A percentile compares a stretch with the other conserved stretches of the same genome.
Conservation (phyloP, 53 echinoderm and acorn worm genomes). For the Actinopyga echinites region DNA sequence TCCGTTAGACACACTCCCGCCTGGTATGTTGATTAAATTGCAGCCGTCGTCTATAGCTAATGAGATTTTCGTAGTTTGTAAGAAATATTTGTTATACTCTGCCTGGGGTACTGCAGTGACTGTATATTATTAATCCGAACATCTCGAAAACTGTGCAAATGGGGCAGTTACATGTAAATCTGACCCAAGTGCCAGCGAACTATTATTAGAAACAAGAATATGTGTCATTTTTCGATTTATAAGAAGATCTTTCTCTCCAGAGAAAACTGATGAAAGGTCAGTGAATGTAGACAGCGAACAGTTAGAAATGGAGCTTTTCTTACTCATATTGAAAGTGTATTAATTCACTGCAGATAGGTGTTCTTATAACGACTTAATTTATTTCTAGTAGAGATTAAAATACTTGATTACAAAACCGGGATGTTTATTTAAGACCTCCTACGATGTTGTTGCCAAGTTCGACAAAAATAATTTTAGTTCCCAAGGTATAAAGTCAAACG, state of each 20-base stretch:
- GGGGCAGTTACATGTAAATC: neutral
- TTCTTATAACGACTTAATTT: too few relatives aligned
- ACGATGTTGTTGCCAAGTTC: neutral
- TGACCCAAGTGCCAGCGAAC: too few relatives aligned
- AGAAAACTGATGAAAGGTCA: too few relatives aligned
- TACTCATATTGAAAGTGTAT: too few relatives aligned
- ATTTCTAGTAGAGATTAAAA: too few relatives aligned
- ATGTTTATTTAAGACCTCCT: neutral
- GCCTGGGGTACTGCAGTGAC: neutral
- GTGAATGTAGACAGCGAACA: too few relatives aligned
- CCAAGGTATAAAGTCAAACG: constrained; percentile 11
- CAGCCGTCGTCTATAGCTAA: constrained; percentile 21
- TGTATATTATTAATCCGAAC: constrained; percentile 4
- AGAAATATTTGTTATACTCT: neutral
- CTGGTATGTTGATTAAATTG: constrained; percentile 20
- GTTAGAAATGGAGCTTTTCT: too few relatives aligned
- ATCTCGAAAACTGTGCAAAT: constrained; percentile 5
- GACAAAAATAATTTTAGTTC: constrained; percentile 16
- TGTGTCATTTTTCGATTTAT: too few relatives aligned
- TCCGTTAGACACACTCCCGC: constrained; percentile 27
- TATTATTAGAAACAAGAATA: too few relatives aligned
- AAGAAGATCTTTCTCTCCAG: too few relatives aligned
- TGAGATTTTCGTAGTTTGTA: constrained; percentile 30
- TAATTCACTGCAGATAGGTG: too few relatives aligned
- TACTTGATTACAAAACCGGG: too few relatives aligned